Evolutionary conservation across 2,113 vertebrate species (phyloP), one percentile per base, ranked within the genome.

Genomic region (Elachura formosa): DNA sequence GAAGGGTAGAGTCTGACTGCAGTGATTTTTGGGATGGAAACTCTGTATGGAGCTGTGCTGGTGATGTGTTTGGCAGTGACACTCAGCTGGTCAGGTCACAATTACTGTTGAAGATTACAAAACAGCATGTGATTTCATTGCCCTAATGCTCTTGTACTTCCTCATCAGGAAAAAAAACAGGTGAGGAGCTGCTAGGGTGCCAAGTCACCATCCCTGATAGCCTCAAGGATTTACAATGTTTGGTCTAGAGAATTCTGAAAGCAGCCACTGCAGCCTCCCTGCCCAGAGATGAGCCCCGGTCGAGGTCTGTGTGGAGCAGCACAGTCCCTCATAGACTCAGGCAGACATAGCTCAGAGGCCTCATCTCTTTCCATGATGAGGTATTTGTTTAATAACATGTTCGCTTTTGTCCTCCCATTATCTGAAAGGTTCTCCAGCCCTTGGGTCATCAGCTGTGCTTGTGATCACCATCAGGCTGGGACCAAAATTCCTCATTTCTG

Each of bases 11-110:
- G 20, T 19, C 36, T 14, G 7, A 1, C 59, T 6, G 17, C 2
- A 13, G 1, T 0, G 6, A 1, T 1, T 22, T 29, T 0, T 22
- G 26, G 71, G 25, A 9, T 40, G 72, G 58, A 28, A 66, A 12
- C n/a, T 26, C 45, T 1, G 0, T 1, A 5, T 6, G 34, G 15
- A 2, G 14, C 54, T 2, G 0, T 16, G 6, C 0, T 33, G 76
- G 6, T 0, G 25, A 3, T 10, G 0, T 2, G 14, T 15, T 6
- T 24, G 62, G 54, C 6, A 14, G 43, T 12, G 51, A 28, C 31
- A 5, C 15, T 15, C 51, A 20, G 36, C 17, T 0, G 1, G 4
- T 9, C n/a, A 31, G 64, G 18, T 20, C 38, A 12, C 72, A 40
- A 1, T 3, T 16, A 8, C 38, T 66, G 38, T 3, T 62, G 31